These are phyloP conservation scores for Atta colombica DNA, from an alignment of 1,140 invertebrate genomes.

Conservation along the genomic window DNA sequence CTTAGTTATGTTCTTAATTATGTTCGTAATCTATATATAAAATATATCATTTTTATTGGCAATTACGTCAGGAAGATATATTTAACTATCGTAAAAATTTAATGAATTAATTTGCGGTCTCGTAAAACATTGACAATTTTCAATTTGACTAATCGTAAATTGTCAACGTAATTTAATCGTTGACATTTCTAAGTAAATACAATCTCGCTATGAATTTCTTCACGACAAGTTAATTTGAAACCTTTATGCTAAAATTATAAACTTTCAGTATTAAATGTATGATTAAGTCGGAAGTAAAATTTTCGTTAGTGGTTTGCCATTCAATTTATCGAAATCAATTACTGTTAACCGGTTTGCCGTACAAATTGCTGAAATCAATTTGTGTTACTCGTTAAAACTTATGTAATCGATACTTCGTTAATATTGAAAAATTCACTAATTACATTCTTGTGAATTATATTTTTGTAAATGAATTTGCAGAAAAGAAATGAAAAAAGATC, in stretches of 20 bases:
- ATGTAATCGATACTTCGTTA: slow-evolving; percentile 9
- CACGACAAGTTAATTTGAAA: slow-evolving; percentile 1
- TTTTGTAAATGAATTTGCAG: neutral
- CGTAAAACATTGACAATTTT: neutral
- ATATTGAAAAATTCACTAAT: slow-evolving; percentile 23
- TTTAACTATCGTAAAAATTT: slow-evolving; percentile 64
- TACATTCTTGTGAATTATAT: neutral
- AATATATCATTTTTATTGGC: slow-evolving; percentile 36
- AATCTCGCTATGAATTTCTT: neutral
- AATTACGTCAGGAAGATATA: neutral
- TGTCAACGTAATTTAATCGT: neutral
- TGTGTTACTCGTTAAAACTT: slow-evolving; percentile 24
- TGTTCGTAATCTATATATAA: neutral
- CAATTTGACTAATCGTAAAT: slow-evolving; percentile 24
- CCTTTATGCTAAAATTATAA: neutral
- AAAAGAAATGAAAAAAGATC: neutral
- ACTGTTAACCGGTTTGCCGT: slow-evolving; percentile 7
- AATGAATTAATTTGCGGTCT: slow-evolving; percentile 33
- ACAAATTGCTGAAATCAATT: slow-evolving; percentile 37
- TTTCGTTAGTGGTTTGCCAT: slow-evolving; percentile 32
- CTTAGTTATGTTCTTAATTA: neutral
- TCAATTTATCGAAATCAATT: slow-evolving; percentile 44
- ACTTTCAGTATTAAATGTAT: slow-evolving; percentile 5
- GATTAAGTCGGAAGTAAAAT: slow-evolving; percentile 8
- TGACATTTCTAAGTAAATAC: neutral